Conservation (phyloP, 1,140 invertebrate species). For the Palaemon carinicauda region DNA sequence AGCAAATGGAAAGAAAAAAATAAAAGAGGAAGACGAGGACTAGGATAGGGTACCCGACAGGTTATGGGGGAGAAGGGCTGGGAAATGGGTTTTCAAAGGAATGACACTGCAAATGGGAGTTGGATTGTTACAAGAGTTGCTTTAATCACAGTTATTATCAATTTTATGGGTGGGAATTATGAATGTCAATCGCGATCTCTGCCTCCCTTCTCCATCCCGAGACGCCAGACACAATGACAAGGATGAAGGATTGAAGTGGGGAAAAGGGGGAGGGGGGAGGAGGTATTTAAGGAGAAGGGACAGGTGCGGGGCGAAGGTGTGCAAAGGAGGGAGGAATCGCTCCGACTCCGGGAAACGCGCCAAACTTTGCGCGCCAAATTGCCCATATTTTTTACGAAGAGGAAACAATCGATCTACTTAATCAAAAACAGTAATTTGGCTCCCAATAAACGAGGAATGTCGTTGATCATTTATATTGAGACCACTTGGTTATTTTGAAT, state of each 20-base stretch:
- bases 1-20: no score
- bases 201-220: neutral
- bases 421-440: no score
- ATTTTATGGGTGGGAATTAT: constrained; percentile 48
- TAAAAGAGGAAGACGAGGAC: neutral
- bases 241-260: neutral
- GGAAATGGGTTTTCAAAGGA: neutral
- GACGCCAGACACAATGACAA: neutral
- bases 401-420: no score
- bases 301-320: neutral
- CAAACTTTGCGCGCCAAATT: no score
- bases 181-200: constrained; percentile 32
- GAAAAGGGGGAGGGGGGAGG: neutral
- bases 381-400: no score
- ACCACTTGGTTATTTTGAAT: no score
- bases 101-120: neutral
- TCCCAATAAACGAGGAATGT: no score
- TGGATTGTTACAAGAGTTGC: constrained; percentile 16
- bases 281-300: neutral
- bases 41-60: neutral
- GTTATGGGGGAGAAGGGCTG: neutral
- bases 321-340: neutral
- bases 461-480: no score
- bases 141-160: constrained; percentile 39
- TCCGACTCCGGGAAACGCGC: no score